Evolutionary conservation across 2,797 vertebrate genomes (phyloP), one percentile per base, ranked within the genome.

Genomic region (Chelon labrosus): DNA sequence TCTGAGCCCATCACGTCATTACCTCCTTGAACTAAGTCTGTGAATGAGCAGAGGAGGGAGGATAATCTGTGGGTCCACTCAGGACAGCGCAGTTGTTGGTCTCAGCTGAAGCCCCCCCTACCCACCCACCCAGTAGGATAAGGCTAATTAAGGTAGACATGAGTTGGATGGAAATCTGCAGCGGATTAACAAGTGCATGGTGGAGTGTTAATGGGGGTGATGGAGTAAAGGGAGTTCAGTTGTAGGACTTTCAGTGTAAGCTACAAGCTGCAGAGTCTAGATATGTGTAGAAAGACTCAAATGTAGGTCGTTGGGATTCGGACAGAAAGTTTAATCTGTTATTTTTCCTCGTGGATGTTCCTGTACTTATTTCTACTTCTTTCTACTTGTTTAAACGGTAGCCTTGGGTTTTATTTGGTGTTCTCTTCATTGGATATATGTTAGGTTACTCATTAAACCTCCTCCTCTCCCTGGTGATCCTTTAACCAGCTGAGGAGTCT

Each of bases 381-480:
- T n/a, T 37, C 10, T 52, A 5, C 44, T n/a, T 17, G 9, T 31
- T 53, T 35, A 11, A 16, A 57, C 72, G 25, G 86, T 55, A 85
- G 85, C 46, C 51, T 13, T 17, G 55, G 41, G 54, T 47, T 12
- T 31, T 31, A 66, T 81, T 70, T 71, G 22, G 42, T 67, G 68
- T 71, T 62, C 50, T 22, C 11, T 31, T 77, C 82, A 82, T 84
- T 83, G 83, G 41, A 10, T 11, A 11, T 41, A 20, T 65, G n/a
- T 75, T 42, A 12, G 39, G 77, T 80, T 85, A 85, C 80, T 25
- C 63, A 88, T 76, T 90, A 87, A 83, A 37, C 79, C 70, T 10
- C 16, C 51, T 11, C 16, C 51, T 62, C 19, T 52, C 53, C 10
- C 44, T 8, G 42, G 80, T 59, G 20, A 7, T 35, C 10, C 22